These are phyloP conservation scores for Cyanoderma ruficeps DNA, from an alignment of 2,113 vertebrate genomes.

Conservation along the genomic window DNA sequence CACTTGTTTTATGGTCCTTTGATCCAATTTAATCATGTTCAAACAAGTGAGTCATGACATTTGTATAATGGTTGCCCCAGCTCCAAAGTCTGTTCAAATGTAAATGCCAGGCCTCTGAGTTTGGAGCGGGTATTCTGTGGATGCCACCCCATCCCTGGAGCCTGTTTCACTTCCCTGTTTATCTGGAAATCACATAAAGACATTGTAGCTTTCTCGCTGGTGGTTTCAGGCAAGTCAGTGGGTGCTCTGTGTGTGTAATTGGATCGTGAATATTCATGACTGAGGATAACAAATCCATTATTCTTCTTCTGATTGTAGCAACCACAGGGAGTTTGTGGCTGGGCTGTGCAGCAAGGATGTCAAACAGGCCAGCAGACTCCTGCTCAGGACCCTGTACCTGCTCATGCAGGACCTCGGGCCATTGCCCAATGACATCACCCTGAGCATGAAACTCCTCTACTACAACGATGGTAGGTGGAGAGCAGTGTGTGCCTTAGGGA, in stretches of 20 bases:
- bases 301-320: slow-evolving; percentile 43
- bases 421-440: slow-evolving; percentile 70
- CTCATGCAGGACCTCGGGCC: slow-evolving; percentile 77
- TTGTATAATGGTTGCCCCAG: slow-evolving; percentile 46
- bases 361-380: slow-evolving; percentile 80
- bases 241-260: slow-evolving; percentile 28
- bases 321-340: slow-evolving; percentile 24
- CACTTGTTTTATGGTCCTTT: slow-evolving; percentile 47
- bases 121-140: neutral
- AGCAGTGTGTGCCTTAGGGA: neutral
- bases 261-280: slow-evolving; percentile 16
- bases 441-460: slow-evolving; percentile 81
- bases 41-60: slow-evolving; percentile 50
- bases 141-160: slow-evolving; percentile 25
- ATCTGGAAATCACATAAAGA: slow-evolving; percentile 28
- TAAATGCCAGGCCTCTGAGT: slow-evolving; percentile 23
- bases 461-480: slow-evolving; percentile 74
- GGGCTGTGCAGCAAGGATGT: slow-evolving; percentile 58
- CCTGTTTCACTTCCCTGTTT: slow-evolving; percentile 40
- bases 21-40: slow-evolving; percentile 51
- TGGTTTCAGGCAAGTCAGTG: slow-evolving; percentile 23
- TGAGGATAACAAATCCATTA: slow-evolving; percentile 34
- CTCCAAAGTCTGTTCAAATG: slow-evolving; percentile 33
- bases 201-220: slow-evolving; percentile 4
- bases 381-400: slow-evolving; percentile 74